Percentiles rank a stretch among this genome's conserved stretches.
phyloP scores from a whole-genome alignment of 2,888 invertebrate species.

The Phrixothrix hirtus region DNA sequence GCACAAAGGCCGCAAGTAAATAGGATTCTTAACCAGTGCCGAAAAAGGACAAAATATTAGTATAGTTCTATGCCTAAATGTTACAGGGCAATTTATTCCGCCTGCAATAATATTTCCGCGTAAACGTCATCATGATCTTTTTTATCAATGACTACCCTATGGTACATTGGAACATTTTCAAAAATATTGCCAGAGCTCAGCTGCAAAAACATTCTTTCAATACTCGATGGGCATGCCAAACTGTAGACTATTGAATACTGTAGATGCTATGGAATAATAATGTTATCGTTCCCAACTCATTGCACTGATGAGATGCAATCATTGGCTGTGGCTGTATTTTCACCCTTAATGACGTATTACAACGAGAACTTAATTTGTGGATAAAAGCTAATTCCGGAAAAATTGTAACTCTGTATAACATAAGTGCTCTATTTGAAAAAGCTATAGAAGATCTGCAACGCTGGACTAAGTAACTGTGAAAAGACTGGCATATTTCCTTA shows the following conservation, averaged over 20 bases:
- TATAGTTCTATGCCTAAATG: not conserved
- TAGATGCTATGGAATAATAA: too few relatives aligned
- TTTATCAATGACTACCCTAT: not conserved
- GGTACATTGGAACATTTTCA: not conserved
- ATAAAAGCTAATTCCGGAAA: too few relatives aligned
- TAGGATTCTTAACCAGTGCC: too few relatives aligned
- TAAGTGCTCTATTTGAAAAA: too few relatives aligned
- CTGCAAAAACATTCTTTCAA: not conserved
- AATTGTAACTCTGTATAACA: not conserved
- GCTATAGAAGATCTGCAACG: too few relatives aligned
- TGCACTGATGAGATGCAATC: too few relatives aligned
- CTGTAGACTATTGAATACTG: not conserved
- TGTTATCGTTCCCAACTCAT: constrained; percentile 2
- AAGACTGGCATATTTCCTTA: not conserved
- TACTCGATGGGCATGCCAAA: constrained; percentile 1
- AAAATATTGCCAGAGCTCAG: not conserved
- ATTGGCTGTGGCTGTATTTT: too few relatives aligned
- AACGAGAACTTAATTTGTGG: constrained; percentile 1
- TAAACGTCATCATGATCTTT: not conserved
- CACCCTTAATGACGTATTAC: constrained; percentile 3
- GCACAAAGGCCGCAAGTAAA: too few relatives aligned
- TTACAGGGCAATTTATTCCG: not conserved
- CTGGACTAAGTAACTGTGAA: too few relatives aligned
- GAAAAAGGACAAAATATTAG: too few relatives aligned
- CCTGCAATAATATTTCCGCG: not conserved